Evolutionary conservation across 2,888 invertebrate species (phyloP), one percentile per base, ranked within the genome.

Genomic region (Andrena minutula): DNA sequence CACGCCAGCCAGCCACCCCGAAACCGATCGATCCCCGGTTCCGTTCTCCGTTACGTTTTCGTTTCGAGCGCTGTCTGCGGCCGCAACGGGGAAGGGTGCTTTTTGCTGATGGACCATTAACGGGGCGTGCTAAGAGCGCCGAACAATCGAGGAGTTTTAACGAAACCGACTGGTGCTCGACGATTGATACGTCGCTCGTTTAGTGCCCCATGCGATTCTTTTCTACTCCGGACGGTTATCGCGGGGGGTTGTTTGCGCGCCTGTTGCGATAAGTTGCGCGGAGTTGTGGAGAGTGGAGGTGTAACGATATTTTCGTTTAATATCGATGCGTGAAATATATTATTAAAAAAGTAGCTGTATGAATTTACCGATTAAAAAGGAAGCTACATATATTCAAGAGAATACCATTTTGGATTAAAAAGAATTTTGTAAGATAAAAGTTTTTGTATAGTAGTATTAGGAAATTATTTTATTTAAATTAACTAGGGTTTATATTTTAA

Each of bases 141-240:
- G 76, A 73, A 86, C 83, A 79, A 86, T 86, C 28, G 70, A 12
- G 56, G 51, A 63, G 41, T 68, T 71, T 70, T 81, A 70, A 74
- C 65, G 76, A 74, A 75, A 73, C 30, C 76, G 71, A 49, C 47
- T 49, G 82, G 70, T 68, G 66, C 20, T 35, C 60, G 65, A 47
- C 56, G 71, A 82, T 82, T 68, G 82, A 77, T 77, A 74, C 66
- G 65, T 77, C 58, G 82, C 41, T 41, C 41, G 66, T 23, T 35
- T 47, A 26, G 69, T 49, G n/a, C 47, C 2, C 47, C 47, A 49
- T 49, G 61, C n/a, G 30, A 30, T 12, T 53, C 35, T 49, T 65
- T 56, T 75, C 47, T 30, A 8, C 1, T 64, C 32, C 10, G 32
- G 53, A 30, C 61, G 32, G 65, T 78, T 78, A 10, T 47, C 41